Conservation (phyloP, 2,797 vertebrate species). For the Hydrophis major region DNA sequence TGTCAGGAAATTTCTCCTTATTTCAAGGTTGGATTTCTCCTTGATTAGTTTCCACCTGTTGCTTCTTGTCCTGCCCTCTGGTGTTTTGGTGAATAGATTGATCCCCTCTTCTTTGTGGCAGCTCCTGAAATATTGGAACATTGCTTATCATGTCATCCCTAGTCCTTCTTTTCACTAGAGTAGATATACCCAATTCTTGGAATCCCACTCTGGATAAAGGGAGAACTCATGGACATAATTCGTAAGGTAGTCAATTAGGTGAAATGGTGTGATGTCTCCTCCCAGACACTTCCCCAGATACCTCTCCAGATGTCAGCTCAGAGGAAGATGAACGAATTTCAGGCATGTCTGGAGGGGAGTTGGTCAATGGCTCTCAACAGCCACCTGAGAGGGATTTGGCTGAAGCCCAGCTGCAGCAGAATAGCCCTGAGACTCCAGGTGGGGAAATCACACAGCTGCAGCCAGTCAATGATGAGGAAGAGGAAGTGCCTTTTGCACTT, state of each 20-base stretch:
- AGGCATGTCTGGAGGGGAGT: not conserved
- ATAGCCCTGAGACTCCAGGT: not conserved
- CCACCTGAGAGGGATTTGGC: not conserved
- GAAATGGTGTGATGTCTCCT: not conserved
- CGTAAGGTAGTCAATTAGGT: not conserved
- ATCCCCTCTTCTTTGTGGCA: not conserved
- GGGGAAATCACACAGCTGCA: not conserved
- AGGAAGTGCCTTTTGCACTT: too few relatives aligned
- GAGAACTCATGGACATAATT: not conserved
- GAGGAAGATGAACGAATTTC: not conserved
- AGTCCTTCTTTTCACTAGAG: not conserved
- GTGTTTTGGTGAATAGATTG: not conserved
- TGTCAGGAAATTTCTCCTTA: too few relatives aligned
- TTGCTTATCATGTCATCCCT: not conserved
- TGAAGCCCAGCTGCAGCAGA: not conserved
- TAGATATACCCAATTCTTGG: not conserved
- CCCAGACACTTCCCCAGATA: too few relatives aligned
- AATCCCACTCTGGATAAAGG: not conserved
- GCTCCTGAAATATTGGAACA: not conserved
- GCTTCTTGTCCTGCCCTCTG: not conserved
- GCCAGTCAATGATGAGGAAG: too few relatives aligned
- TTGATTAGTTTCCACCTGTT: too few relatives aligned
- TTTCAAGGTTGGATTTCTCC: too few relatives aligned
- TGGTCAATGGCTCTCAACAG: not conserved
- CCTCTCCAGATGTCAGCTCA: not conserved